These are phyloP conservation scores for Macrobrachium rosenbergii DNA, from an alignment of 1,140 invertebrate genomes.

Conservation along the genomic window DNA sequence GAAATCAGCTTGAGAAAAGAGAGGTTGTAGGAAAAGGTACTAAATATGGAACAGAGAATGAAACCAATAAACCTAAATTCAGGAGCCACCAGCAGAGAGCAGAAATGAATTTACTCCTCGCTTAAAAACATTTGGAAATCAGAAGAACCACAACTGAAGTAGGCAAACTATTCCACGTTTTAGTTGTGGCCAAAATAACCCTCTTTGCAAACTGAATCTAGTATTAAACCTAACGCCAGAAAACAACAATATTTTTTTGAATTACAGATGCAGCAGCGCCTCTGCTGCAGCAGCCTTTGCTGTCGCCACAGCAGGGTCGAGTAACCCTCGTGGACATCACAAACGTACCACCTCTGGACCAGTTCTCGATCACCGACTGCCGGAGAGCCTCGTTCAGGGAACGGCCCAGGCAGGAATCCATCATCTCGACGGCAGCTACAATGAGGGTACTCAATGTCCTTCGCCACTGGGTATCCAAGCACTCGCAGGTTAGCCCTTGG, in stretches of 20 bases:
- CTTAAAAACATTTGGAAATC: too few species aligned
- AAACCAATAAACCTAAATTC: too few species aligned
- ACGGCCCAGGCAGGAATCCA: constrained; percentile 80
- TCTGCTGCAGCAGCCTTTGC: constrained; percentile 92
- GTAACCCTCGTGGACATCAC: constrained; percentile 80
- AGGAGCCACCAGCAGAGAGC: too few species aligned
- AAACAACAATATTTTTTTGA: not conserved
- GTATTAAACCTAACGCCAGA: not conserved
- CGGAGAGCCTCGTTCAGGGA: constrained; percentile 61
- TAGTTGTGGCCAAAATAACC: too few species aligned
- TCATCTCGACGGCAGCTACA: constrained; percentile 91
- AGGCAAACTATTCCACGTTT: too few species aligned
- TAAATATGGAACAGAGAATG: too few species aligned
- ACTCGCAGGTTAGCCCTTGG: constrained; percentile 72
- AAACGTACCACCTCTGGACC: constrained; percentile 52
- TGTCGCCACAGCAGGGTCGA: constrained; percentile 89
- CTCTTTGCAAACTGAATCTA: too few species aligned
- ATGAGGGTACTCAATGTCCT: constrained; percentile 94
- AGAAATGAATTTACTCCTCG: too few species aligned
- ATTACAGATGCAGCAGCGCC: constrained; percentile 86
- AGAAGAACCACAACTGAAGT: too few species aligned
- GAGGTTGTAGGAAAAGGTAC: too few species aligned
- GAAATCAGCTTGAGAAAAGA: too few species aligned
- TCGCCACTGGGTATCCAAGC: constrained; percentile 82
- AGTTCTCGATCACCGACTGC: constrained; percentile 55